phyloP scores from a whole-genome alignment of 2,888 invertebrate genomes.

The Alentia gelatinosa region DNA sequence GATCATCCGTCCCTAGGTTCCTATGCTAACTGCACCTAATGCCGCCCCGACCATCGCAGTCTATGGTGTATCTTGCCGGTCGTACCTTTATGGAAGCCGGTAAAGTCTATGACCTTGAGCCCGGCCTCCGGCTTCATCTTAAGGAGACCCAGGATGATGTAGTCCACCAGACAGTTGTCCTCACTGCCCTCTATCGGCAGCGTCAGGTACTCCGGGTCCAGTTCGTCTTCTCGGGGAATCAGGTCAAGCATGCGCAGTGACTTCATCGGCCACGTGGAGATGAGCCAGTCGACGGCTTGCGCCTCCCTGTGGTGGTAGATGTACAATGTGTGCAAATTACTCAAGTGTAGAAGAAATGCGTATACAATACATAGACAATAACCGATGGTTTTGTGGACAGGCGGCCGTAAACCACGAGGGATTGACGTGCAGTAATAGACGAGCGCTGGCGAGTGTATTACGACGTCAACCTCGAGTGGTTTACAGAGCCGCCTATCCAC shows the following conservation, averaged over 20 bases:
- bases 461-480: no score
- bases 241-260: slow-evolving; percentile 70
- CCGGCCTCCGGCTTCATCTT: slow-evolving; percentile 69
- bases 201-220: slow-evolving; percentile 71
- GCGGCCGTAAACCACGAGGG: no score
- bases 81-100: slow-evolving; percentile 74
- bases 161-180: slow-evolving; percentile 70
- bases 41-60: neutral
- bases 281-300: slow-evolving; percentile 70
- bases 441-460: no score
- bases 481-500: no score
- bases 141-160: slow-evolving; percentile 73
- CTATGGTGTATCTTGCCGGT: no score
- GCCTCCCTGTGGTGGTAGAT: slow-evolving; percentile 69
- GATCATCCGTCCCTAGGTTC: no score
- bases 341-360: no score
- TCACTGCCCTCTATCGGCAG: slow-evolving; percentile 69
- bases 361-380: no score
- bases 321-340: no score
- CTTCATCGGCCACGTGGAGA: slow-evolving; percentile 73
- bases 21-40: neutral
- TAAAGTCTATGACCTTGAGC: slow-evolving; percentile 70
- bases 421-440: no score
- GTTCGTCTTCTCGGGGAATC: slow-evolving; percentile 71
- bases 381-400: no score